These are phyloP conservation scores for Plumapathes pennacea DNA, from an alignment of 92 coral and sea anemone species.

Conservation along the genomic window DNA sequence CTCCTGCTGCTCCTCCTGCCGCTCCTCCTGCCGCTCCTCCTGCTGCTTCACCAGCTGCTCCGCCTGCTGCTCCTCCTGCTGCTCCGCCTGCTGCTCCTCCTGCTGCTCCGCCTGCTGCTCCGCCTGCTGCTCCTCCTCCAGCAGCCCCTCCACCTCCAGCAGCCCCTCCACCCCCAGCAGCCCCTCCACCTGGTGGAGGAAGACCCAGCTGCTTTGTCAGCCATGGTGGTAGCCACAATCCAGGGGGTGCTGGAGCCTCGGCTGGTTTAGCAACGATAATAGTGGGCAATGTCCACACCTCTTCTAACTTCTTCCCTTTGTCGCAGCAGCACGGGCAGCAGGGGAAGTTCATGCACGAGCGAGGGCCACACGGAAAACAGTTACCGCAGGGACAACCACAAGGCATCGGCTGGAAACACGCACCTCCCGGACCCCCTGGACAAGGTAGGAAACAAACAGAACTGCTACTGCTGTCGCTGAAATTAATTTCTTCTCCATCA, in stretches of 20 bases:
- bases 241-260: slow-evolving; percentile 35
- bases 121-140: slow-evolving; percentile 9
- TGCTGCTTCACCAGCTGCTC: slow-evolving; percentile 7
- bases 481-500: slow-evolving; percentile 1
- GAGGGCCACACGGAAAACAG: slow-evolving; percentile 68
- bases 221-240: slow-evolving; percentile 78
- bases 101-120: slow-evolving; percentile 21
- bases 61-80: slow-evolving; percentile 13
- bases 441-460: slow-evolving; percentile 72
- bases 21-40: slow-evolving; percentile 14
- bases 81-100: slow-evolving; percentile 11
- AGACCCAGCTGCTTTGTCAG: slow-evolving; percentile 64
- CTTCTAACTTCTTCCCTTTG: slow-evolving; percentile 62
- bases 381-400: slow-evolving; percentile 57
- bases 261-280: slow-evolving; percentile 63
- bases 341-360: slow-evolving; percentile 68
- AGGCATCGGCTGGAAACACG: slow-evolving; percentile 40
- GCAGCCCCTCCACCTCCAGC: slow-evolving; percentile 13
- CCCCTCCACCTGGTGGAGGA: slow-evolving; percentile 40
- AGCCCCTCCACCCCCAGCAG: slow-evolving; percentile 27
- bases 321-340: slow-evolving; percentile 77
- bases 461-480: slow-evolving; percentile 29
- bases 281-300: slow-evolving; percentile 80
- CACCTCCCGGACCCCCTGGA: slow-evolving; percentile 49
- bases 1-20: slow-evolving; percentile 9